A percentile compares a stretch with the other conserved stretches of the same genome.
These are phyloP conservation scores for Leptatherina wallacei DNA, from an alignment of 2,797 vertebrate species.

Conservation along the genomic window DNA sequence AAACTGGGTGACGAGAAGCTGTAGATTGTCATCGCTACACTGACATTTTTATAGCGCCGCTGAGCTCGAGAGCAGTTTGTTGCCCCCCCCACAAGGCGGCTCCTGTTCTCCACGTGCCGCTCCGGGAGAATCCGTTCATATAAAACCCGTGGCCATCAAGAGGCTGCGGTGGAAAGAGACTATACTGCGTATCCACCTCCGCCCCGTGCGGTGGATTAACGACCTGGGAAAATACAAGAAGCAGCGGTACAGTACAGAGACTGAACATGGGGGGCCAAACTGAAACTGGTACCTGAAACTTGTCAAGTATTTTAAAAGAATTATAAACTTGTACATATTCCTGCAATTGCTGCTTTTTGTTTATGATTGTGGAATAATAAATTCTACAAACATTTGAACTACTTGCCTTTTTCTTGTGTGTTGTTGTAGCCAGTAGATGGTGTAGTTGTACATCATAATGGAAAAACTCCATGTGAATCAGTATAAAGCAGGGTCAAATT, in stretches of 20 bases:
- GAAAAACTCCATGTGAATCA: neutral
- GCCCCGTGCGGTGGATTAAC: constrained; percentile 21
- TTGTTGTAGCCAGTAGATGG: constrained; percentile 51
- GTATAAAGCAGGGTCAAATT: neutral
- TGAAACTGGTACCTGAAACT: constrained; percentile 56
- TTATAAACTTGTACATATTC: constrained; percentile 84
- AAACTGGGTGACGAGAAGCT: constrained; percentile 15
- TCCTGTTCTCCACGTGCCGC: constrained; percentile 50
- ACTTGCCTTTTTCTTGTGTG: constrained; percentile 3
- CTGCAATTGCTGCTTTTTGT: constrained; percentile 84
- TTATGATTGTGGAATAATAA: constrained; percentile 87
- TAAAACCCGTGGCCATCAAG: neutral
- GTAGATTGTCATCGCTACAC: constrained; percentile 24
- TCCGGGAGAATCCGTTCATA: constrained; percentile 14
- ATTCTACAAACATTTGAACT: constrained; percentile 82
- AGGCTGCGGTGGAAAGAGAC: constrained; percentile 10
- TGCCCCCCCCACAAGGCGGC: neutral
- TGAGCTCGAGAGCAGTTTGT: constrained; percentile 2
- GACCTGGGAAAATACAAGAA: constrained; percentile 44
- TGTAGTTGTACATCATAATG: constrained; percentile 25
- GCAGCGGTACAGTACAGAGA: constrained; percentile 58
- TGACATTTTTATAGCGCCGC: constrained; percentile 33
- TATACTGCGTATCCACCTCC: constrained; percentile 24
- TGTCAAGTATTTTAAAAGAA: constrained; percentile 80
- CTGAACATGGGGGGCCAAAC: constrained; percentile 46